Evolutionary conservation across 2,113 vertebrate species (phyloP).

Genomic region (Melozone crissalis): DNA sequence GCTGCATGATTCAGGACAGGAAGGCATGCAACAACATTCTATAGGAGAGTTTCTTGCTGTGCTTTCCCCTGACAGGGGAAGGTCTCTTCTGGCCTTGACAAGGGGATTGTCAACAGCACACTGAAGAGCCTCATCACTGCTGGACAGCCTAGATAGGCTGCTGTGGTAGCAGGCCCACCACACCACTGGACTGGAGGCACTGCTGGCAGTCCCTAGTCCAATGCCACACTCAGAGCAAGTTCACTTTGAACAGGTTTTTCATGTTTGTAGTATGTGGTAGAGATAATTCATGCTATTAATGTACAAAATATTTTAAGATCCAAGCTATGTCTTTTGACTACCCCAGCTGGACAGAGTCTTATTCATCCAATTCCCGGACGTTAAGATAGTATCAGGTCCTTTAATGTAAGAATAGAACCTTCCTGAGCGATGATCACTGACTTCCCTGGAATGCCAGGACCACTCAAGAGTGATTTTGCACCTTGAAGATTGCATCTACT

Average conservation of each 20-base stretch:
- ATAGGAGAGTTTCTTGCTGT: background rate
- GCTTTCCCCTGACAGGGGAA: background rate
- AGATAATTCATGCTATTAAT: no score
- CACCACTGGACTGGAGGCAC: background rate
- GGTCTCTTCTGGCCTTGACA: background rate
- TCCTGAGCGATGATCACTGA: no score
- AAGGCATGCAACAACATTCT: background rate
- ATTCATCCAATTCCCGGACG: no score
- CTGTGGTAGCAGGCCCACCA: fast-evolving
- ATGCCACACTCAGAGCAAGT: background rate
- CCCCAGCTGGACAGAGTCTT: no score
- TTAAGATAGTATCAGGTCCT: no score
- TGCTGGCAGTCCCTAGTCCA: background rate
- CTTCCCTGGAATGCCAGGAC: no score
- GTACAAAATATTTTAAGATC: no score
- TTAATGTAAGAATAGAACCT: no score
- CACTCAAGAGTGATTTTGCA: no score
- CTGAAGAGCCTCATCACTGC: background rate
- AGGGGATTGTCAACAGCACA: background rate
- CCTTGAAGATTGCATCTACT: no score
- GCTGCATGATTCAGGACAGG: background rate
- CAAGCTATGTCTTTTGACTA: no score
- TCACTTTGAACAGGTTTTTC: background rate
- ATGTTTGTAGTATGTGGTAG: no score
- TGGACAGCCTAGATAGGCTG: background rate